Percentiles rank a stretch among this genome's conserved stretches.
These are phyloP conservation scores for Orchesella cincta DNA, from an alignment of 1,140 invertebrate genomes.

Conservation along the genomic window DNA sequence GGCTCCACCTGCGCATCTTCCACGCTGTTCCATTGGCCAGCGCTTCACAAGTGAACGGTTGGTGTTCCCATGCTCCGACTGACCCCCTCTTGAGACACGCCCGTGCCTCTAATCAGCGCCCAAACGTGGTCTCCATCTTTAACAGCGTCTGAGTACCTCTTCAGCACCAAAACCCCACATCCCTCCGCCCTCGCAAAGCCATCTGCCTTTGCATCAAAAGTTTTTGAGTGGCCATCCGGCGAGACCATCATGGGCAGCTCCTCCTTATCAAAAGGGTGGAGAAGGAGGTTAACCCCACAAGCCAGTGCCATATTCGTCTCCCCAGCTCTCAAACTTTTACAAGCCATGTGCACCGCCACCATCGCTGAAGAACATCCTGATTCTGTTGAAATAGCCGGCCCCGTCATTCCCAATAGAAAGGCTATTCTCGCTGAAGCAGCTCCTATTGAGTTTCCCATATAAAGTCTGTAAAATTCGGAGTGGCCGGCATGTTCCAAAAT, in stretches of 20 bases:
- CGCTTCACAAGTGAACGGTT: not conserved
- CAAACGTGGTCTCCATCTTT: conserved; percentile 3
- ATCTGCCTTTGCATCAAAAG: conserved; percentile 71
- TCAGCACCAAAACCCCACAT: not conserved
- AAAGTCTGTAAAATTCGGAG: not conserved
- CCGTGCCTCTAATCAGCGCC: not conserved
- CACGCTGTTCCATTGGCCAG: not conserved
- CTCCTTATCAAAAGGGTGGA: conserved; percentile 83
- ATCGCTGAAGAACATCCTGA: conserved; percentile 88
- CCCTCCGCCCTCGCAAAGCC: conserved; percentile 21
- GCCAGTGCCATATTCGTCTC: conserved; percentile 85
- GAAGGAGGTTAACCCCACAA: conserved; percentile 75
- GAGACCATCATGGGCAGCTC: conserved; percentile 67
- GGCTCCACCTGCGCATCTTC: not conserved
- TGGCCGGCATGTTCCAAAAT: not conserved
- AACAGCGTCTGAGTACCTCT: not conserved
- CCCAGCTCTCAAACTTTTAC: conserved; percentile 71
- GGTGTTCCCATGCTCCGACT: conserved; percentile 14
- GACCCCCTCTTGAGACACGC: not conserved
- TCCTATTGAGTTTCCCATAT: conserved; percentile 11
- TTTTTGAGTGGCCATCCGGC: conserved; percentile 80
- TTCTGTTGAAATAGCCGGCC: conserved; percentile 81
- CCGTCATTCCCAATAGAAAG: conserved; percentile 53
- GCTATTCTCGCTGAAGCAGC: not conserved
- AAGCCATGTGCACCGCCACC: conserved; percentile 80